Evolutionary conservation across 2,797 vertebrate genomes (phyloP).

Genomic region (Cossypha dichroa): DNA sequence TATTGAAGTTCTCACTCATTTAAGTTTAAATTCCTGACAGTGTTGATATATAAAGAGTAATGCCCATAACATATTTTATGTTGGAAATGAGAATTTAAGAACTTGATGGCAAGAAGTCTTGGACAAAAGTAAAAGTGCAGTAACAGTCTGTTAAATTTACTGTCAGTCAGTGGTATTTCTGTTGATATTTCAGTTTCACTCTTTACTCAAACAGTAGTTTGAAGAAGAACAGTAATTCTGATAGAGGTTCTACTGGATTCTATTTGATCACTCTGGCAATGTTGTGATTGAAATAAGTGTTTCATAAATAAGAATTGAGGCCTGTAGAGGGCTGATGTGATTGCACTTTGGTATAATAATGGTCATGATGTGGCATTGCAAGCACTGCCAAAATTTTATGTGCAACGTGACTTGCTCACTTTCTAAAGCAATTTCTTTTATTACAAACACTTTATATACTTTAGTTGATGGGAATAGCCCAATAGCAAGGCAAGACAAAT

Average conservation of each 20-base stretch:
- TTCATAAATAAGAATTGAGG: neutral
- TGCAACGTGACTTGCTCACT: neutral
- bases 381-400: neutral
- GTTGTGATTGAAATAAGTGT: neutral
- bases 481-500: neutral
- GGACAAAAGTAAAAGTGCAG: neutral
- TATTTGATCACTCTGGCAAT: neutral
- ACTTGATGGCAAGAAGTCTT: neutral
- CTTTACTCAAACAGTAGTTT: neutral
- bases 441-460: neutral
- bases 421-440: neutral
- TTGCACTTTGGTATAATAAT: neutral
- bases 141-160: neutral
- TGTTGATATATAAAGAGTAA: neutral
- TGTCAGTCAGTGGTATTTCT: neutral
- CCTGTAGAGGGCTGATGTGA: no score
- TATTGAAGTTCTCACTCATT: neutral
- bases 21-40: neutral
- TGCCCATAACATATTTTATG: neutral
- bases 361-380: neutral
- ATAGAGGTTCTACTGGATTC: neutral
- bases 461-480: neutral
- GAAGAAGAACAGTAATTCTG: neutral
- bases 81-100: neutral
- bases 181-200: neutral